phyloP scores from a whole-genome alignment of 2,797 vertebrate genomes.

The Oreonectes daqikongensis region DNA sequence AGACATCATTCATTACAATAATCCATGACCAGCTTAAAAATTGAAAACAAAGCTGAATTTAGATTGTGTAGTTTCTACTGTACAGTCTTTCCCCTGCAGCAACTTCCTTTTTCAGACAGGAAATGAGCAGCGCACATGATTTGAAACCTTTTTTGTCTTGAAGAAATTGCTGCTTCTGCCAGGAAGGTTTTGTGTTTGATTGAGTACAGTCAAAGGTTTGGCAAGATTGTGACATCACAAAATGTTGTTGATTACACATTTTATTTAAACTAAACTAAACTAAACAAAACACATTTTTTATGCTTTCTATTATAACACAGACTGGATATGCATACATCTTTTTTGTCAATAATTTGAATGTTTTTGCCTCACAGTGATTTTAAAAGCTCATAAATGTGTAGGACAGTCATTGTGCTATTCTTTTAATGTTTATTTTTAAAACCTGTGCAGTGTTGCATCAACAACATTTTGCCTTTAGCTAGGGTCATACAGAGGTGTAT shows the following conservation, averaged over 20 bases:
- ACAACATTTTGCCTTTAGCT: background rate
- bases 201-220: background rate
- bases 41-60: background rate
- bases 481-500: background rate
- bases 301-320: background rate
- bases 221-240: background rate
- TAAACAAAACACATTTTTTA: background rate
- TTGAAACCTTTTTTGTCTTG: constrained; percentile 7
- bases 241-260: background rate
- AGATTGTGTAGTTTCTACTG: background rate
- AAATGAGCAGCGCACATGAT: constrained; percentile 1
- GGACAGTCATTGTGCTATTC: background rate
- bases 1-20: background rate
- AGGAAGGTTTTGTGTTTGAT: background rate
- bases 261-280: background rate
- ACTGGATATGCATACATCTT: background rate
- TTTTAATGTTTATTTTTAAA: background rate
- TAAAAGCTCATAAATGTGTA: background rate
- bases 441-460: background rate
- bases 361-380: background rate
- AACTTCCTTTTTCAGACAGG: constrained; percentile 52
- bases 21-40: background rate
- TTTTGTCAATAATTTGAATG: background rate
- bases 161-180: background rate
- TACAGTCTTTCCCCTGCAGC: constrained; percentile 5